These are phyloP conservation scores for Xestoiulus laeticollis DNA, from an alignment of 2,888 invertebrate species.

Conservation along the genomic window DNA sequence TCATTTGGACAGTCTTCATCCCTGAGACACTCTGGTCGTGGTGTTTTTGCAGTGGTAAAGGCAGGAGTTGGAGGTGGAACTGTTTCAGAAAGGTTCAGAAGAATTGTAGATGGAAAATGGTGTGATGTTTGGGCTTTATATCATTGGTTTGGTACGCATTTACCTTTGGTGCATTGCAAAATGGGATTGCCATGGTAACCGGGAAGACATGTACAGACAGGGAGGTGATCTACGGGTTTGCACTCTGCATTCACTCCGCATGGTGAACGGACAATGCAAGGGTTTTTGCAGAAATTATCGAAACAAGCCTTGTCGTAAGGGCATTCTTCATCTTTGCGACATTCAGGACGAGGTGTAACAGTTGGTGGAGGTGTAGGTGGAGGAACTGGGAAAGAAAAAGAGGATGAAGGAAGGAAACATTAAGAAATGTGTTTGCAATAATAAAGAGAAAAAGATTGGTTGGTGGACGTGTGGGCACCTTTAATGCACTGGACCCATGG, in stretches of 20 bases:
- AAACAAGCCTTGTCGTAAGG: slow-evolving; percentile 81
- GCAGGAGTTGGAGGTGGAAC: slow-evolving; percentile 32
- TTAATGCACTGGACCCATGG: slow-evolving; percentile 54
- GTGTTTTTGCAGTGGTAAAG: not conserved
- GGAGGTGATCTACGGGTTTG: slow-evolving; percentile 38
- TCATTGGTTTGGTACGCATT: not conserved
- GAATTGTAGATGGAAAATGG: not conserved
- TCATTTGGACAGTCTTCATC: slow-evolving; percentile 67
- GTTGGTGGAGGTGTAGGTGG: slow-evolving; percentile 47
- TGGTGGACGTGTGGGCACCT: not conserved
- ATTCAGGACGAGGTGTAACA: slow-evolving; percentile 70
- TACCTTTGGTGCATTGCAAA: slow-evolving; percentile 69
- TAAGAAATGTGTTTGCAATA: too few species aligned
- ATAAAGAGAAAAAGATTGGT: too few species aligned
- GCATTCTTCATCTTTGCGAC: slow-evolving; percentile 81
- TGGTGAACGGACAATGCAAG: slow-evolving; percentile 75
- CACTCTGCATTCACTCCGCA: slow-evolving; percentile 78
- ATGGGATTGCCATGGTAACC: slow-evolving; percentile 76
- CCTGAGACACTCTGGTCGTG: slow-evolving; percentile 52
- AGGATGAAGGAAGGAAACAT: slow-evolving; percentile 70
- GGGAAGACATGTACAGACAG: slow-evolving; percentile 45
- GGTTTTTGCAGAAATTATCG: slow-evolving; percentile 84
- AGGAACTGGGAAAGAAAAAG: slow-evolving; percentile 69
- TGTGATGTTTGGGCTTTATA: too few species aligned
- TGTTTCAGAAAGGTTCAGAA: not conserved